A percentile compares a stretch with the other conserved stretches of the same genome.
These are phyloP conservation scores for Chrysomallon squamiferum DNA, from an alignment of 1,140 invertebrate species.

Conservation along the genomic window DNA sequence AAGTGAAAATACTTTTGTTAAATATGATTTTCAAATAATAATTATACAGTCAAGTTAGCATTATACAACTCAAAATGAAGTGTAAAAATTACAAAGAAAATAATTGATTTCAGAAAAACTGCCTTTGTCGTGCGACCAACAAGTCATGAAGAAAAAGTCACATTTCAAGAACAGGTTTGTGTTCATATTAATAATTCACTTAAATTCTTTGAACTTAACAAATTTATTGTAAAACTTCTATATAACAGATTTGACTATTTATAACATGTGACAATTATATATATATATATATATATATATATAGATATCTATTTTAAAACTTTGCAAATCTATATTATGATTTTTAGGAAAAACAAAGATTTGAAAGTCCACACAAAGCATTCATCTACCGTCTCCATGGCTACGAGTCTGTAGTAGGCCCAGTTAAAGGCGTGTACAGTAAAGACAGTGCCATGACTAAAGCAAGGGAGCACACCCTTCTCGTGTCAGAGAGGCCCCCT, in stretches of 20 bases:
- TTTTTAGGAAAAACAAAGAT: constrained; percentile 74
- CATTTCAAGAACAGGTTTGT: constrained; percentile 78
- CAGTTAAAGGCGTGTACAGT: constrained; percentile 85
- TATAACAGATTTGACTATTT: too few relatives aligned
- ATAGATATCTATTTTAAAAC: too few relatives aligned
- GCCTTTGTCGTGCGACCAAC: constrained; percentile 74
- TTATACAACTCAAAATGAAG: too few relatives aligned
- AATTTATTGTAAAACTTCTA: too few relatives aligned
- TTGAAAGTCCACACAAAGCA: constrained; percentile 83
- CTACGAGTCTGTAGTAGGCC: constrained; percentile 87
- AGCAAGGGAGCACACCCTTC: constrained; percentile 82
- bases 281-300: too few relatives aligned
- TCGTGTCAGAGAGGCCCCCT: constrained; percentile 84
- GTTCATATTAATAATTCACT: background rate
- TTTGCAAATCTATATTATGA: too few relatives aligned
- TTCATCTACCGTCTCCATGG: constrained; percentile 86
- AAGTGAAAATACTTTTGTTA: too few relatives aligned
- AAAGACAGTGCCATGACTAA: constrained; percentile 69
- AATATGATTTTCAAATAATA: too few relatives aligned
- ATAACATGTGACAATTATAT: too few relatives aligned
- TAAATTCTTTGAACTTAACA: too few relatives aligned
- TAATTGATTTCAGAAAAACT: constrained; percentile 55
- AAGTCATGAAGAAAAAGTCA: constrained; percentile 76
- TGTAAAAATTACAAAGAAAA: too few relatives aligned
- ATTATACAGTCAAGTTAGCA: too few relatives aligned